These are phyloP conservation scores for Pollachius pollachius DNA, from an alignment of 2,113 vertebrate species.

Conservation along the genomic window DNA sequence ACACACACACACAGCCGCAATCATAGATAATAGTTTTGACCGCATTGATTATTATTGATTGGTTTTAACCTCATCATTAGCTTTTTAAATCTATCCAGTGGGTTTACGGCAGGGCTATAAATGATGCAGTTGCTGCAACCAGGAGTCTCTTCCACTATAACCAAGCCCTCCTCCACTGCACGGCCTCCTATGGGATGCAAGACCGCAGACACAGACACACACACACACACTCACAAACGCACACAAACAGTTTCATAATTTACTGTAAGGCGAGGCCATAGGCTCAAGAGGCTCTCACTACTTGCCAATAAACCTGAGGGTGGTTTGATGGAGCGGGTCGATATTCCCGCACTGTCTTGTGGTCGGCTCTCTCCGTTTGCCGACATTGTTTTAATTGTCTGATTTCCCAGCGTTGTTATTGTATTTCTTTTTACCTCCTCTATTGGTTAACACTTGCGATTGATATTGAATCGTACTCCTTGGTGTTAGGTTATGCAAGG, in stretches of 20 bases:
- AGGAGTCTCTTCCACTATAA: no score
- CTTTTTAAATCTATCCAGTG: slow-evolving; percentile 27
- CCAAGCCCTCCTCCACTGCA: no score
- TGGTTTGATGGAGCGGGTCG: slow-evolving; percentile 62
- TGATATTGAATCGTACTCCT: not conserved
- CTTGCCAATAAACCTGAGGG: slow-evolving; percentile 69
- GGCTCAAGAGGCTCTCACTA: slow-evolving; percentile 60
- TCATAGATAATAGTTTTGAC: slow-evolving; percentile 31
- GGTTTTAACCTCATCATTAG: slow-evolving; percentile 42
- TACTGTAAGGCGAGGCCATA: slow-evolving; percentile 53
- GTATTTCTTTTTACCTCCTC: not conserved
- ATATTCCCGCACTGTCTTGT: slow-evolving; percentile 33
- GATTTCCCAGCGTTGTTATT: slow-evolving; percentile 2
- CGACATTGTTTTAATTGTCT: not conserved
- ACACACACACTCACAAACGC: slow-evolving; percentile 21
- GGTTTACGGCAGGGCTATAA: slow-evolving; percentile 32
- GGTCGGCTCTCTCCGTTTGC: slow-evolving; percentile 2
- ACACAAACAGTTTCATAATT: slow-evolving; percentile 33
- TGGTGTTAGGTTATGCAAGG: no score
- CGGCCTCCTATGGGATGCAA: no score
- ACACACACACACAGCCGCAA: no score
- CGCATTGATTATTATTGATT: slow-evolving; percentile 42
- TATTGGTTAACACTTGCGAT: no score
- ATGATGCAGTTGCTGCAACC: slow-evolving; percentile 28
- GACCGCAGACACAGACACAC: slow-evolving; percentile 2